phyloP scores from a whole-genome alignment of 2,888 invertebrate genomes.

The Amiota mariae region DNA sequence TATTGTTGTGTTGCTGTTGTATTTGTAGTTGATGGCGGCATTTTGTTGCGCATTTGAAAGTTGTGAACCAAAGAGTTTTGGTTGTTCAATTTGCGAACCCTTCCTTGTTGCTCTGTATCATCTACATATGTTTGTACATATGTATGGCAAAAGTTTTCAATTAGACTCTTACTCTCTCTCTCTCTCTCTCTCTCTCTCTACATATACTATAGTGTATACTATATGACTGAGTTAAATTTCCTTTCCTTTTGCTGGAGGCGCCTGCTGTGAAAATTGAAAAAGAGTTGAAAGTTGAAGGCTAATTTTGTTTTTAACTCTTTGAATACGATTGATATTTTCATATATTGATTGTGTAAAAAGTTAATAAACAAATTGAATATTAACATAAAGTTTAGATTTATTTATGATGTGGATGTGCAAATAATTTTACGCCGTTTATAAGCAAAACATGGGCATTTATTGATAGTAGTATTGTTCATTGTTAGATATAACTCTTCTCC shows the following conservation, averaged over 20 bases:
- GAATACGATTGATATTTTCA: too few relatives aligned
- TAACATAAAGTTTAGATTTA: too few relatives aligned
- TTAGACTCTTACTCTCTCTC: not conserved
- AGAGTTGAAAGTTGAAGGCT: constrained; percentile 60
- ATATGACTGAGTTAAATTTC: not conserved
- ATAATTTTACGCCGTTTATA: too few relatives aligned
- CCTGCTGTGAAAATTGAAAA: not conserved
- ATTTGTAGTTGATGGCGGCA: too few relatives aligned
- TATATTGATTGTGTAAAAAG: too few relatives aligned
- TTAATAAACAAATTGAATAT: too few relatives aligned
- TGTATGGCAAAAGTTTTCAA: not conserved
- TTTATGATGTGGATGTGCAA: too few relatives aligned
- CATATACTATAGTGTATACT: constrained; percentile 1
- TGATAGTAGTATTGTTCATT: too few relatives aligned
- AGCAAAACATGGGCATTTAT: too few relatives aligned
- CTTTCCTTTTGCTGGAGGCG: constrained; percentile 1
- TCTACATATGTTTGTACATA: not conserved
- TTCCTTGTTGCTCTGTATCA: not conserved
- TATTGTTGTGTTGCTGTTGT: not conserved
- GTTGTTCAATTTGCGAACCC: too few relatives aligned
- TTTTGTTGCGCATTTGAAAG: constrained; percentile 13
- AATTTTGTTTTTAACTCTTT: not conserved
- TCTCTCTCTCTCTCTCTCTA: not conserved
- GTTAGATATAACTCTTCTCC: too few relatives aligned
- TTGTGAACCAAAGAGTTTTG: constrained; percentile 25